Conservation (phyloP, 2,888 invertebrate species). For the Philopedon plagiatum region DNA sequence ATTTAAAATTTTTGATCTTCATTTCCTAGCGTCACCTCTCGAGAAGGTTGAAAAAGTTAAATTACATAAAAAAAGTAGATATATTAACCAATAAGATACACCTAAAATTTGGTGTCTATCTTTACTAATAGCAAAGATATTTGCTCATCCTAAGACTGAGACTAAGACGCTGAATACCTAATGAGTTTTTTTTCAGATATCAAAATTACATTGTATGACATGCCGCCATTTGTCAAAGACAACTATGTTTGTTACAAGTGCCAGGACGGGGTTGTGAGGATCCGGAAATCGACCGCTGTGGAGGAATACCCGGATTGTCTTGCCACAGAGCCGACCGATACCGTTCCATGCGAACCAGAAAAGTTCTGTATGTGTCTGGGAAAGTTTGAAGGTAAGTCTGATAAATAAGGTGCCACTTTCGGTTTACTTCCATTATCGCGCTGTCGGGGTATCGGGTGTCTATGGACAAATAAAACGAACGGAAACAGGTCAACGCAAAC, state of each 20-base stretch:
- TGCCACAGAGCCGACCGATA: conserved; percentile 37
- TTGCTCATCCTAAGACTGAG: too few relatives aligned
- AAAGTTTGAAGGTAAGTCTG: conserved; percentile 51
- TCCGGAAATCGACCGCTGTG: conserved; percentile 45
- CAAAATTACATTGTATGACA: conserved; percentile 49
- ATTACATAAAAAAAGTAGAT: too few relatives aligned
- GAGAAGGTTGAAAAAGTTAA: too few relatives aligned
- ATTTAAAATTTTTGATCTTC: too few relatives aligned
- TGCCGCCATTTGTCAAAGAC: conserved; percentile 46
- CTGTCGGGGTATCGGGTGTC: too few relatives aligned
- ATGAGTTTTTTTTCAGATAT: conserved; percentile 33
- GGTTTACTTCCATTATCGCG: background rate
- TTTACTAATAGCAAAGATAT: too few relatives aligned
- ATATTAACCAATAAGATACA: too few relatives aligned
- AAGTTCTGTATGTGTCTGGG: conserved; percentile 59
- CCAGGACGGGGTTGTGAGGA: conserved; percentile 48
- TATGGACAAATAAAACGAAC: too few relatives aligned
- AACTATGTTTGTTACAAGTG: conserved; percentile 49
- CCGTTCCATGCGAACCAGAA: conserved; percentile 55
- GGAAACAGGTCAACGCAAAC: too few relatives aligned
- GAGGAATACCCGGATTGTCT: conserved; percentile 41
- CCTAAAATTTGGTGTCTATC: too few relatives aligned
- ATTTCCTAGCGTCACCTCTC: too few relatives aligned
- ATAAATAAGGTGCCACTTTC: background rate
- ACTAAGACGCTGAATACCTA: too few relatives aligned